Conservation (phyloP, 2,888 invertebrate genomes). For the Eueremaeus valkanovi region DNA sequence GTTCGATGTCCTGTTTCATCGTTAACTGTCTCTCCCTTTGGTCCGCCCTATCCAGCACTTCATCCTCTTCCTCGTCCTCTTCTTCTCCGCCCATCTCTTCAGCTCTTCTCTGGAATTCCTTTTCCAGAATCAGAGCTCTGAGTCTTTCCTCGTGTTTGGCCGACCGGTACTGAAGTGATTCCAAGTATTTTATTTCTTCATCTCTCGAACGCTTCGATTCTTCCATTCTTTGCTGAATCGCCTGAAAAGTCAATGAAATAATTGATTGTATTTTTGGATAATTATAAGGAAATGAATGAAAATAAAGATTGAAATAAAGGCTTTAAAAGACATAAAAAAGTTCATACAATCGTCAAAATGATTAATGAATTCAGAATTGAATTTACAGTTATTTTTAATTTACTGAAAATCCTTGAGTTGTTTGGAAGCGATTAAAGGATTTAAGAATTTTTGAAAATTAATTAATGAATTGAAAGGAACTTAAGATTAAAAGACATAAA, state of each 20-base stretch:
- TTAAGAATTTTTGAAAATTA: conserved; percentile 1
- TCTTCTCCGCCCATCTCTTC: conserved; percentile 66
- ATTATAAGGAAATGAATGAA: background rate
- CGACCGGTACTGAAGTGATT: conserved; percentile 64
- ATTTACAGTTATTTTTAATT: background rate
- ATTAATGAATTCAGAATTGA: background rate
- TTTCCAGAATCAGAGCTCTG: conserved; percentile 80
- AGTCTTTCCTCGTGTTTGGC: conserved; percentile 81
- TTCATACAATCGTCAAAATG: background rate
- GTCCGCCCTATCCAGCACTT: conserved; percentile 50
- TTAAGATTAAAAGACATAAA: too few species aligned
- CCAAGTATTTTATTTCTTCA: conserved; percentile 76
- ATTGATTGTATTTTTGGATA: background rate
- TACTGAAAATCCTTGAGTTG: background rate
- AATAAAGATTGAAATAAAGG: background rate
- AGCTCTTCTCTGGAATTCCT: conserved; percentile 87
- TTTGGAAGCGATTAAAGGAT: background rate
- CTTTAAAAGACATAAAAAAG: background rate
- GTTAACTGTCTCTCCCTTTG: conserved; percentile 53
- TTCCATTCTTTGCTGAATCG: conserved; percentile 66
- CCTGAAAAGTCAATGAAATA: conserved; percentile 52
- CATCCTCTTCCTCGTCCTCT: conserved; percentile 59
- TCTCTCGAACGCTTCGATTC: conserved; percentile 74
- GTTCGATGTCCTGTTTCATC: conserved; percentile 54
- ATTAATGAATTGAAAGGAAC: background rate